Evolutionary conservation across 2,888 invertebrate genomes (phyloP), one percentile per base, ranked within the genome.

Genomic region (Hylaea fasciaria): DNA sequence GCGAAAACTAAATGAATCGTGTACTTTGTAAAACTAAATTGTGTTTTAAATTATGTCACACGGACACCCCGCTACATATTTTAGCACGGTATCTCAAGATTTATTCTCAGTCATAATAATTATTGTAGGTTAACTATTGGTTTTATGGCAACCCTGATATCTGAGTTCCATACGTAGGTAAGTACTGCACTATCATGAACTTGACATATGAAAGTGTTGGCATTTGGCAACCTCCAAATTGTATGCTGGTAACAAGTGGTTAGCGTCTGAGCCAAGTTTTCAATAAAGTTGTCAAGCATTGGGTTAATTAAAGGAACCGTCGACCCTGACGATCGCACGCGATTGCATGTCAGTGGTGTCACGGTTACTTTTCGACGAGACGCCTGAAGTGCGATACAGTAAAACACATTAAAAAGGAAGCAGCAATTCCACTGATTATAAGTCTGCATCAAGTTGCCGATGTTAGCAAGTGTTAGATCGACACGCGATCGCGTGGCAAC

Each of bases 291-390:
- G 32, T 17, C 22, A 35, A 52, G 41, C 48, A 37, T 9, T 22
- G 10, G 10, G 44, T 44, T 17, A 11, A n/a, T n/a, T n/a, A n/a
- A n/a, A 17, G n/a, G 16, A 4, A 22, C 22, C 22, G 5, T 22
- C 22, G 22, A 22, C 22, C 22, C 5, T 22, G 3, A 22, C 5
- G 22, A 5, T 22, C 22, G n/a, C 59, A 60, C 59, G 59, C 54
- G 59, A 60, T 60, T 32, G 49, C 53, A 50, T 54, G 59, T 37
- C 28, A 39, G 4, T n/a, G 44, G 29, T 48, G 37, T 41, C 57
- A 41, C 14, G 8, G 13, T 13, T 13, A 1, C 40, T 14, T 40
- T 40, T 14, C n/a, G 40, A 13, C 40, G 2, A 40, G 40, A 40
- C 40, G 14, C 4, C 1, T 14, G 9, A 13, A 4, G 13, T 40